Evolutionary conservation across 1,140 invertebrate genomes (phyloP), one percentile per base, ranked within the genome.

Genomic region (Galendromus occidentalis): DNA sequence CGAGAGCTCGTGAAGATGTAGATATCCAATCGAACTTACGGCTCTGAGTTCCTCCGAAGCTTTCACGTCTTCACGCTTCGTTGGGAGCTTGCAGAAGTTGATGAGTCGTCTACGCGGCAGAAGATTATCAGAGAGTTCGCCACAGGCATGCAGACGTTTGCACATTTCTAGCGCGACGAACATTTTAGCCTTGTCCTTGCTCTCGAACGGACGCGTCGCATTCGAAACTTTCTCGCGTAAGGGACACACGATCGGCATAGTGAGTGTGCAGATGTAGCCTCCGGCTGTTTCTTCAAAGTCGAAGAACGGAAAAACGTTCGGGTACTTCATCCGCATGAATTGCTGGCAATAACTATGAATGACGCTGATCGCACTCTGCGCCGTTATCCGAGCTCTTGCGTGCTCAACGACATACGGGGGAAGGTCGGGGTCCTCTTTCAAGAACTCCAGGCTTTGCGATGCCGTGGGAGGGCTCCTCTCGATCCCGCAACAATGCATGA

Each of bases 101-200:
- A 75, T 92, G 93, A 1, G 88, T 87, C 68, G 93, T 84, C 1
- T 47, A 7, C 45, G 45, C 18, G 92, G 92, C 71, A 88, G 79
- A 51, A 96, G 74, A 74, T 88, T 81, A 72, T 93, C 84, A 76
- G 97, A 92, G 30, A 99, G 76, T 78, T 99, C 95, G 75, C 77
- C 76, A 70, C 66, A 65, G 70, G 75, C 69, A 74, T 95, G 88
- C 1, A 97, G 76, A 55, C 85, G 81, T 67, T 85, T 77, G 71
- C 91, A 93, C 14, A 86, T 82, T 74, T 91, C 84, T 7, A 94
- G 77, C n/a, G 92, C 92, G 17, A 86, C 87, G 73, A 90, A 82
- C 71, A 88, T 80, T 68, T 87, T 82, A 0, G 91, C 88, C 67
- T 92, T 76, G n/a, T 86, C 83, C 72, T 81, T 79, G 12, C 83